Conservation (phyloP, 2,888 invertebrate species). For the Smittia aterrima region DNA sequence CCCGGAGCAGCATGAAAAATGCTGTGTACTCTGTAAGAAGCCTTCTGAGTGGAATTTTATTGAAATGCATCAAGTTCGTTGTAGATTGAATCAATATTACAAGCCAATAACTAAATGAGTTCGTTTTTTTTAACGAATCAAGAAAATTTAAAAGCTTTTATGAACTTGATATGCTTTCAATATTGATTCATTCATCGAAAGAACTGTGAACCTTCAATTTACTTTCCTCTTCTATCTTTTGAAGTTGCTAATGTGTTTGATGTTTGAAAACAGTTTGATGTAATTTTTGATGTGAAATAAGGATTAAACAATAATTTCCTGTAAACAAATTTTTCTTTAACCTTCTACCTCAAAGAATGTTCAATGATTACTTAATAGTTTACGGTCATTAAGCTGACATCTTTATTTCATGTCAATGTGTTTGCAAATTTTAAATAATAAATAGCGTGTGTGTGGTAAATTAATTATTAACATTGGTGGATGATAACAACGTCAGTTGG, state of each 20-base stretch:
- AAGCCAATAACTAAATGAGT: conserved; percentile 25
- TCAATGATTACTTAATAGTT: conserved; percentile 23
- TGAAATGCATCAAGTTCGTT: conserved; percentile 14
- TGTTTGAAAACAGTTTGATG: too few species aligned
- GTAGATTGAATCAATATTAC: conserved; percentile 35
- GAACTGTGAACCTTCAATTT: too few species aligned
- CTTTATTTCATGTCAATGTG: conserved; percentile 7
- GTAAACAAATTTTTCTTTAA: not conserved
- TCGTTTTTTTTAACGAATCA: conserved; percentile 13
- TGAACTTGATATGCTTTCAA: too few species aligned
- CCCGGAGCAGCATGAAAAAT: conserved; percentile 87
- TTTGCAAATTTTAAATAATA: not conserved
- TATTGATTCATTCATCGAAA: too few species aligned
- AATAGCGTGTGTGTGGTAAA: not conserved
- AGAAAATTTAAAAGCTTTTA: not conserved
- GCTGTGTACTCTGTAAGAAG: conserved; percentile 80
- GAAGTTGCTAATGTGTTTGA: too few species aligned
- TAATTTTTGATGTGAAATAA: too few species aligned
- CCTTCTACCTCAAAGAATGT: conserved; percentile 4
- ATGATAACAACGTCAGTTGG: not conserved
- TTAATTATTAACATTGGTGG: not conserved
- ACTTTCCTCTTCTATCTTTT: too few species aligned
- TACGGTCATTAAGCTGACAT: not conserved
- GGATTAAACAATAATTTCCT: too few species aligned
- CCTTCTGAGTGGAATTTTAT: conserved; percentile 27